A percentile compares a stretch with the other conserved stretches of the same genome.
These are phyloP conservation scores for Toxostoma redivivum DNA, from an alignment of 2,113 vertebrate species.

Conservation along the genomic window DNA sequence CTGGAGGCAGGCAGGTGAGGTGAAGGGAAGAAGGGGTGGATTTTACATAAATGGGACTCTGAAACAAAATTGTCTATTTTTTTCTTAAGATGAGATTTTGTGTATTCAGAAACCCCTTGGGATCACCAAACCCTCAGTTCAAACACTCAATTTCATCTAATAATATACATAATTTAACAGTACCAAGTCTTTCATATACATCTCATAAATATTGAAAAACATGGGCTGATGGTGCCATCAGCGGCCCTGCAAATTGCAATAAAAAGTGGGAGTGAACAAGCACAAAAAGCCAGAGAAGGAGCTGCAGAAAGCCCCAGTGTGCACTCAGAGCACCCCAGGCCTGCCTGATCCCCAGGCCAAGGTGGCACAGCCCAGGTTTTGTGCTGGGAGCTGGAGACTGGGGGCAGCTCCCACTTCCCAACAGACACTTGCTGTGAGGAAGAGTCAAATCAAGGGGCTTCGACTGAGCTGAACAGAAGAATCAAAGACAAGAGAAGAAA, in stretches of 20 bases:
- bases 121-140: neutral
- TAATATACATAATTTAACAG: neutral
- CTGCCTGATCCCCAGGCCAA: rapidly evolving
- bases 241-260: neutral
- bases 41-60: neutral
- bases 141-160: neutral
- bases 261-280: rapidly evolving
- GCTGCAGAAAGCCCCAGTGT: neutral
- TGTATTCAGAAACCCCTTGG: neutral
- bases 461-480: neutral
- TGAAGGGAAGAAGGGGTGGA: neutral
- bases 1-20: neutral
- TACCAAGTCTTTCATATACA: neutral
- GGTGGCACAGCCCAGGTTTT: neutral
- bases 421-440: neutral
- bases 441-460: neutral
- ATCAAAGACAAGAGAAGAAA: neutral
- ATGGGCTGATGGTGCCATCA: neutral
- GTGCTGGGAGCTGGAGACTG: neutral
- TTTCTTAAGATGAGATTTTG: neutral
- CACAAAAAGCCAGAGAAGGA: neutral
- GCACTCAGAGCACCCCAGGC: neutral
- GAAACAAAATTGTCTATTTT: neutral
- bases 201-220: neutral
- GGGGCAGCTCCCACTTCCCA: neutral